Conservation (phyloP, 2,888 invertebrate genomes). For the Tetrapedia diversipes region DNA sequence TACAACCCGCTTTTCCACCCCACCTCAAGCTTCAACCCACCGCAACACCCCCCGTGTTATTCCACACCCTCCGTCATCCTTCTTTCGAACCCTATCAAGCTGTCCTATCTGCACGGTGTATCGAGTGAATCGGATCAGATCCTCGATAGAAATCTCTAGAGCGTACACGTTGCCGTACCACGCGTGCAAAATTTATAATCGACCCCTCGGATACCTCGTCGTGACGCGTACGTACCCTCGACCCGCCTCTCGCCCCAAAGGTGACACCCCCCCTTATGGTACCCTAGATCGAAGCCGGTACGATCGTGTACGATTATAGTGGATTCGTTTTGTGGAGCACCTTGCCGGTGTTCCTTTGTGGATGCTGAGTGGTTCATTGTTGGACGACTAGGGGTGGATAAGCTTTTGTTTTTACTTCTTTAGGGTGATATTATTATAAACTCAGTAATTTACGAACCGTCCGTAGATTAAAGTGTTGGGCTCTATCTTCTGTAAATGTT, state of each 20-base stretch:
- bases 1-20: constrained; percentile 9
- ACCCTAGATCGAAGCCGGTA: constrained; percentile 23
- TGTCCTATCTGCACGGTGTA: constrained; percentile 55
- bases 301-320: not conserved
- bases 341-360: not conserved
- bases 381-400: too few relatives aligned
- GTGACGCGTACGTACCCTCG: constrained; percentile 31
- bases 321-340: constrained; percentile 32
- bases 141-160: constrained; percentile 57
- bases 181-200: constrained; percentile 61
- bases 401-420: too few relatives aligned
- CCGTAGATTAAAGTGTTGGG: too few relatives aligned
- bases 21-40: constrained; percentile 1
- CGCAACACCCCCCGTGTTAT: not conserved
- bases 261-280: constrained; percentile 22
- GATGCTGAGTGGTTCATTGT: not conserved
- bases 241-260: not conserved
- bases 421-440: too few relatives aligned
- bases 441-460: too few relatives aligned
- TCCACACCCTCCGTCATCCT: constrained; percentile 20
- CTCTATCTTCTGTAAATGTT: not conserved
- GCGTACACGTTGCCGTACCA: constrained; percentile 58
- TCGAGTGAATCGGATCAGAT: constrained; percentile 59
- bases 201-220: constrained; percentile 47
- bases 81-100: constrained; percentile 49